Evolutionary conservation across 2,113 vertebrate genomes (phyloP).

Genomic region (Cynocephalus volans): DNA sequence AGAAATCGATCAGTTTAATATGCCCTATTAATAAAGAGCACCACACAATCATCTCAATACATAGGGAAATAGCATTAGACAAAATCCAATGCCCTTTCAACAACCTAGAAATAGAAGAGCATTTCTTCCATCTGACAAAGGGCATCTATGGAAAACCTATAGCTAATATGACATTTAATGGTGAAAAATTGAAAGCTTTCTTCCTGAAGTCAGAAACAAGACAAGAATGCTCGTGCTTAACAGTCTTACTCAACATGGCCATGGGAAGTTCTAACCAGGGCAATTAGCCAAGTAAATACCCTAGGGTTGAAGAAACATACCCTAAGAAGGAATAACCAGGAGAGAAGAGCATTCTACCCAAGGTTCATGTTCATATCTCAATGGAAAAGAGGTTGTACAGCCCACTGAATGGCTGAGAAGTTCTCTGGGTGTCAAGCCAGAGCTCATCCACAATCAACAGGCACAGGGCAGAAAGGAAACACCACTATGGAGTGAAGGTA

Average conservation of each 20-base stretch:
- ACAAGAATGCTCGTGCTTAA: background rate
- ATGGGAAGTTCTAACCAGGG: background rate
- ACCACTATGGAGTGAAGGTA: background rate
- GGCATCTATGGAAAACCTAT: background rate
- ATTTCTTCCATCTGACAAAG: background rate
- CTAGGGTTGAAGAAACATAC: background rate
- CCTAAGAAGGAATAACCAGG: background rate
- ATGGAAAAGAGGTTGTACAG: background rate
- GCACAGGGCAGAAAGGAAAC: background rate
- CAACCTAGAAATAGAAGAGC: background rate
- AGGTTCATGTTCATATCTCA: background rate
- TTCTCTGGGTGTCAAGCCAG: background rate
- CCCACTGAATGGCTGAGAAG: background rate
- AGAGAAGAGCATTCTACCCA: background rate
- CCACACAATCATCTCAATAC: background rate
- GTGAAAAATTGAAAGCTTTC: background rate
- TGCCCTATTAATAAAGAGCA: background rate
- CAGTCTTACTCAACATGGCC: too few relatives aligned
- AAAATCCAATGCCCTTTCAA: background rate
- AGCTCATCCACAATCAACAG: background rate
- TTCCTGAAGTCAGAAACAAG: background rate
- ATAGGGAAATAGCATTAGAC: background rate
- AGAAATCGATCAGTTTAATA: background rate
- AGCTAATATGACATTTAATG: background rate
- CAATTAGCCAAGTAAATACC: background rate